Percentiles rank a stretch among this genome's conserved stretches.
These are phyloP conservation scores for Nephrocerus scutellatus DNA, from an alignment of 2,888 invertebrate genomes.

Conservation along the genomic window DNA sequence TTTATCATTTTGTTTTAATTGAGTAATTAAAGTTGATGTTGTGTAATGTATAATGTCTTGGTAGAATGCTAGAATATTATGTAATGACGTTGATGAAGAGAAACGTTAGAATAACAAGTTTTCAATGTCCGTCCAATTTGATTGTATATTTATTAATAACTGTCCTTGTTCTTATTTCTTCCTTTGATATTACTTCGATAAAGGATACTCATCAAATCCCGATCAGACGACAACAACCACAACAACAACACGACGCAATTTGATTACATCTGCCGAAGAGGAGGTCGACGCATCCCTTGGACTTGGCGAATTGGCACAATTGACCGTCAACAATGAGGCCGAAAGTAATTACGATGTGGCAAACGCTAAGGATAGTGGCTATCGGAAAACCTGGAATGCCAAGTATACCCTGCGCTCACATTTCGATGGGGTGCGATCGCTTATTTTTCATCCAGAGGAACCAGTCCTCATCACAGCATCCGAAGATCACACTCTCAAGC, in stretches of 20 bases:
- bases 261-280: conserved; percentile 47
- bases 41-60: too few relatives aligned
- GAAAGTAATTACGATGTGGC: conserved; percentile 83
- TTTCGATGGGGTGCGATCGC: conserved; percentile 83
- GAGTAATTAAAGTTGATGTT: too few relatives aligned
- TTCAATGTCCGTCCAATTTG: too few relatives aligned
- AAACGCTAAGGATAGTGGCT: conserved; percentile 67
- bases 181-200: too few relatives aligned
- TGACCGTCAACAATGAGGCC: conserved; percentile 95
- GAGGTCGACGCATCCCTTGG: conserved; percentile 71
- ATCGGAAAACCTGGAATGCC: conserved; percentile 92
- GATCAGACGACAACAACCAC: too few relatives aligned
- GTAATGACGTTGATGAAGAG: too few relatives aligned
- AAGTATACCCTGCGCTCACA: conserved; percentile 94
- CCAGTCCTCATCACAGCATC: conserved; percentile 95
- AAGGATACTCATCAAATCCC: too few relatives aligned
- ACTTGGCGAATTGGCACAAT: conserved; percentile 90
- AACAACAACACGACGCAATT: conserved; percentile 35
- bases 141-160: too few relatives aligned
- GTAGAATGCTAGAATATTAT: too few relatives aligned
- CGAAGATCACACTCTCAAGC: conserved; percentile 96
- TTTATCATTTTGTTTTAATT: too few relatives aligned
- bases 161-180: too few relatives aligned
- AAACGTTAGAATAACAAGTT: too few relatives aligned
- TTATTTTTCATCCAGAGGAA: conserved; percentile 92